Conservation (phyloP, 2,797 vertebrate genomes). For the Rhabdomys pumilio region DNA sequence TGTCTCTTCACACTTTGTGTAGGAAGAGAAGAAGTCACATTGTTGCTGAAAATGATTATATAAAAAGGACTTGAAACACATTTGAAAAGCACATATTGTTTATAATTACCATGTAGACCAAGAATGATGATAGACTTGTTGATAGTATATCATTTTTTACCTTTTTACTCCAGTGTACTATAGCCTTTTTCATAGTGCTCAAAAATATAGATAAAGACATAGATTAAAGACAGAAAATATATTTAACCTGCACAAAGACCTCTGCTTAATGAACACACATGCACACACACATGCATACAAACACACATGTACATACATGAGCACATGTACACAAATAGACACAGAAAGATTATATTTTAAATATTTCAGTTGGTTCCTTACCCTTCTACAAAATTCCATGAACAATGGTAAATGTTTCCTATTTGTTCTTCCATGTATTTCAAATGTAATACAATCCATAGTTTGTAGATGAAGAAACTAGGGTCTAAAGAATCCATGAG, state of each 20-base stretch:
- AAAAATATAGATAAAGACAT: not conserved
- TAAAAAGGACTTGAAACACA: not conserved
- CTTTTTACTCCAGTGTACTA: not conserved
- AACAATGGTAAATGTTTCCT: not conserved
- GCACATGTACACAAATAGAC: not conserved
- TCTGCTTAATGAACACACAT: not conserved
- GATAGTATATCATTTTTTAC: not conserved
- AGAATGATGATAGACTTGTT: not conserved
- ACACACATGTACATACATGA: not conserved
- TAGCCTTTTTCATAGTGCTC: not conserved
- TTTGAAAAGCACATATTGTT: not conserved
- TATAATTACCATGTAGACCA: not conserved
- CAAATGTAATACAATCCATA: not conserved
- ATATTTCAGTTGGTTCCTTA: not conserved
- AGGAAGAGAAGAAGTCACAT: not conserved
- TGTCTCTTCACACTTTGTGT: not conserved
- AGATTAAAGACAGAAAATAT: not conserved
- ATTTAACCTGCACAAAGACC: not conserved
- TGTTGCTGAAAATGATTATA: not conserved
- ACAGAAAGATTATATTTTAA: not conserved
- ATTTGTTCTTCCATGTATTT: not conserved
- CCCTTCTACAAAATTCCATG: not conserved
- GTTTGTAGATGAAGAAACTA: not conserved
- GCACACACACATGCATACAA: not conserved
- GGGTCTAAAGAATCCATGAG: not conserved